Base-by-base conservation (phyloP, 1,140 invertebrate species). In the Trichoplusia ni region DNA sequence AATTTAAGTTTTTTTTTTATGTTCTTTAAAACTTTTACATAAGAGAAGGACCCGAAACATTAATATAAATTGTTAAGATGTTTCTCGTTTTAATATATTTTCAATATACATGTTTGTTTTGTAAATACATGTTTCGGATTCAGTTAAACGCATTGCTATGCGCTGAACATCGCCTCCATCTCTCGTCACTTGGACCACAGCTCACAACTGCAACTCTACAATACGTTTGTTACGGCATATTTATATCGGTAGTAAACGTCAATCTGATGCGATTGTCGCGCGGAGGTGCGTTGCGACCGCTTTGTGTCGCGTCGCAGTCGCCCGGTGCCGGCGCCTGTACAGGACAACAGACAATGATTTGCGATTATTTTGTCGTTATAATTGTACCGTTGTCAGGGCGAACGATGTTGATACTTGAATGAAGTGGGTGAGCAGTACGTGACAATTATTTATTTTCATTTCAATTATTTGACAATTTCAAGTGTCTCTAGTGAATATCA, bases 221-320 rank as follows among this genome's bases (percentile, higher is more conserved):
- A 51, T 51, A 33, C 27, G 18, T 51, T 51, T 33, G 47, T 51
- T 51, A 35, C 47, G 47, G 25, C 7, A 7, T 27, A 37, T 37
- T 40, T 37, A 40, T 56, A 56, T 27, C 25, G 54, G 25, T 58
- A 29, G 54, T 58, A 58, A 58, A 58, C 40, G 67, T 64, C 67
- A 64, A 61, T 64, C 38, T 19, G 38, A 46, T 61, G 40, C 46
- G 46, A 69, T 69, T 64, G 67, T 64, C 58, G 47, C 47, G 35
- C 25, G 27, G 46, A 31, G 46, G 25, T 49, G 46, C 46, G 46
- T 49, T 31, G 29, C 46, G 25, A 8, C 18, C 46, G 46, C 46
- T 29, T 49, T 49, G 25, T 49, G 25, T 44, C 18, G 19, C 40
- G 18, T 9, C 18, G 16, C 14, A 2, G 13, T 3, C 25, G 6